Percentiles rank a stretch among this genome's conserved stretches.
Conservation (phyloP, 2,113 vertebrate genomes). For the Melanerpes aurifrons region DNA sequence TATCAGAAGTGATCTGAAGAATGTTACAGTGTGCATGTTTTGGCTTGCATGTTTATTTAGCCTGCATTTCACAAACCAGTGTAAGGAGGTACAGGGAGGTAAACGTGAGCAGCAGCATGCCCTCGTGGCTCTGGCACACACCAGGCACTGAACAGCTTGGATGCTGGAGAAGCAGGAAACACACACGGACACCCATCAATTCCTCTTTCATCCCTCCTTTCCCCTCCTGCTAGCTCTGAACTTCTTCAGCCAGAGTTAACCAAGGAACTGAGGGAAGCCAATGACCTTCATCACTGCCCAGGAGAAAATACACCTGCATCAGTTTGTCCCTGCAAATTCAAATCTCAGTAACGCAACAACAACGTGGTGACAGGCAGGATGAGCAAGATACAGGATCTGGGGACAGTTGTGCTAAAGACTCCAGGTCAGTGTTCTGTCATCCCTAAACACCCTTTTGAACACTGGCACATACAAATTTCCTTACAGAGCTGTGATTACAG, state of each 20-base stretch:
- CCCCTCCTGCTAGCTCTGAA: neutral
- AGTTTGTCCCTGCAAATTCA: neutral
- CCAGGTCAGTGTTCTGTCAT: fast-evolving
- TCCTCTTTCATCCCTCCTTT: neutral
- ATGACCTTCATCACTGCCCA: neutral
- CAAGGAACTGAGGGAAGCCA: neutral
- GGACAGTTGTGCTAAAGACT: neutral
- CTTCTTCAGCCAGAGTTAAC: neutral
- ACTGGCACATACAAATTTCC: neutral
- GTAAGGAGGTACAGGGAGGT: neutral
- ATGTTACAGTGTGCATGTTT: neutral
- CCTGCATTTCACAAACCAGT: neutral
- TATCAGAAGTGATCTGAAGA: neutral
- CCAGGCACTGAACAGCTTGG: neutral
- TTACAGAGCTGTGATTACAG: neutral
- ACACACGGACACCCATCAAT: neutral
- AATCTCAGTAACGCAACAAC: neutral
- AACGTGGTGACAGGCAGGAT: neutral
- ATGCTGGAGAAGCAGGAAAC: neutral
- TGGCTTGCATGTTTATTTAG: neutral
- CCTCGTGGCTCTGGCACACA: neutral
- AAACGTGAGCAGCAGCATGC: neutral
- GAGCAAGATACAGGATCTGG: neutral
- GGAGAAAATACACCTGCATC: neutral
- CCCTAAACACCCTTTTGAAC: neutral